Evolutionary conservation across 2,888 invertebrate species (phyloP).

Genomic region (Neoscelio sp.): DNA sequence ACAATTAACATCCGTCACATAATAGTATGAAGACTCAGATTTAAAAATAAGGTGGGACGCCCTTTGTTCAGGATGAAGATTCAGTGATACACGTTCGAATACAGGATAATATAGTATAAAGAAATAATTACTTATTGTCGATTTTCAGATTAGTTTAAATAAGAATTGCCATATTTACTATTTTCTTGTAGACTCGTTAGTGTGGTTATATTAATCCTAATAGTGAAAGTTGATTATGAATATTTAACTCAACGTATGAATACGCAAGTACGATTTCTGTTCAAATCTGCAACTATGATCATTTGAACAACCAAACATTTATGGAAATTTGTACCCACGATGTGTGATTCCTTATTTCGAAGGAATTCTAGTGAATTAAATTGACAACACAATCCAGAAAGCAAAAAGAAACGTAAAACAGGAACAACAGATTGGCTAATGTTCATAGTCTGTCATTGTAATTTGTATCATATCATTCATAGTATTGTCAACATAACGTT

Average conservation of each 20-base stretch:
- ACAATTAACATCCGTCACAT: conserved; percentile 32
- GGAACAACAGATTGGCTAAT: too few species aligned
- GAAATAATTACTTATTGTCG: conserved; percentile 71
- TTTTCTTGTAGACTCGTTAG: conserved; percentile 20
- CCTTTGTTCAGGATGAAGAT: conserved; percentile 26
- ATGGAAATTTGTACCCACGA: too few species aligned
- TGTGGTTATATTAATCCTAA: conserved; percentile 16
- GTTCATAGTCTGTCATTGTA: too few species aligned
- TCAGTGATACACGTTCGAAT: conserved; percentile 28
- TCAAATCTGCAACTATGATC: too few species aligned
- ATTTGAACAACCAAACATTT: too few species aligned
- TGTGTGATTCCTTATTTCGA: too few species aligned
- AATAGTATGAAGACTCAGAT: background rate
- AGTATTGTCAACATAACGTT: too few species aligned
- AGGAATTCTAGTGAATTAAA: too few species aligned
- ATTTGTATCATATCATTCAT: too few species aligned
- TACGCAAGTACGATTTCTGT: too few species aligned
- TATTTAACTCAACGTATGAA: background rate
- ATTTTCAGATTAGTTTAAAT: conserved; percentile 77
- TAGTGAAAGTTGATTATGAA: conserved; percentile 35
- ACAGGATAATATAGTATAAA: conserved; percentile 41
- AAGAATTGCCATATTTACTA: conserved; percentile 75
- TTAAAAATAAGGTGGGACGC: conserved; percentile 13
- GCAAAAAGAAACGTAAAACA: too few species aligned
- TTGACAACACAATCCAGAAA: too few species aligned